These are phyloP conservation scores for Parnassius mnemosyne DNA, from an alignment of 2,888 invertebrate species.

Conservation along the genomic window DNA sequence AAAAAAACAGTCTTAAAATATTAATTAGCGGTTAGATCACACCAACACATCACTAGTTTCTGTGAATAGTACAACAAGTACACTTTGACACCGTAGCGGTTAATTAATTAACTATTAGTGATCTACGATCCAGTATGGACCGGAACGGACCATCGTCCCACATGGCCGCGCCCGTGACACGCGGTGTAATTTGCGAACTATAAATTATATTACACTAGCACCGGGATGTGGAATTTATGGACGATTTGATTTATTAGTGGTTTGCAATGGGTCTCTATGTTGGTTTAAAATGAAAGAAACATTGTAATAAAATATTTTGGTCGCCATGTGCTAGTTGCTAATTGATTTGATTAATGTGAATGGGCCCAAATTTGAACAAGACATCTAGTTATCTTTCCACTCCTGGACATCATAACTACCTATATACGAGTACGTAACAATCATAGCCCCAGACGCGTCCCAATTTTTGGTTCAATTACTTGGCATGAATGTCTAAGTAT, in stretches of 20 bases:
- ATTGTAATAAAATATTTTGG: no score
- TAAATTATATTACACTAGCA: not conserved
- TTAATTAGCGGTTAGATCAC: not conserved
- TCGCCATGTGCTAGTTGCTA: no score
- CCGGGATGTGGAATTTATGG: not conserved
- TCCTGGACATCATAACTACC: no score
- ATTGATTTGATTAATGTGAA: no score
- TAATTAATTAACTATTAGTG: constrained; percentile 54
- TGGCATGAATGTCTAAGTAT: no score
- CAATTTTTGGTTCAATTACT: no score
- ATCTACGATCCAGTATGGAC: constrained; percentile 42
- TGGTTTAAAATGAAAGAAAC: no score
- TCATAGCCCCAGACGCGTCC: no score
- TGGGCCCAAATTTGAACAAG: no score
- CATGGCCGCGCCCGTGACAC: constrained; percentile 14
- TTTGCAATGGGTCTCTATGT: no score
- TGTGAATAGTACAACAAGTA: constrained; percentile 59
- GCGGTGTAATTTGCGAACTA: constrained; percentile 2
- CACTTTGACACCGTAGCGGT: constrained; percentile 44
- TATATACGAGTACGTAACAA: no score
- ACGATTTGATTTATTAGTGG: not conserved
- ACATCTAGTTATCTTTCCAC: no score
- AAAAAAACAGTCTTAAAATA: not conserved
- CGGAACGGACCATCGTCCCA: constrained; percentile 32
- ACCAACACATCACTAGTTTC: constrained; percentile 29